Conservation (phyloP, 2,113 vertebrate genomes). For the Myotis lucifugus region DNA sequence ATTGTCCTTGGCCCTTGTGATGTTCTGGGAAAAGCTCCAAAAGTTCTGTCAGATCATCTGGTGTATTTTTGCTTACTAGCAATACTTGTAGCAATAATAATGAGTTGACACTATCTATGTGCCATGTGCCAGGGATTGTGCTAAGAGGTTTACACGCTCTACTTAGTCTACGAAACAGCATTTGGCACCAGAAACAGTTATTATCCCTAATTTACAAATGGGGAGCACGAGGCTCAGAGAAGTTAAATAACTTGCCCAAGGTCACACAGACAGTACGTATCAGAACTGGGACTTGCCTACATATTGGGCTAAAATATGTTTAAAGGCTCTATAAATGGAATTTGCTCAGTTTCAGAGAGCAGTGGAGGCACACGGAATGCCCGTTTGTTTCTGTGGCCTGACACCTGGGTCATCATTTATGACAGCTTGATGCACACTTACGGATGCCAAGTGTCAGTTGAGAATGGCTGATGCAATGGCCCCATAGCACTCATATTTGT, state of each 20-base stretch:
- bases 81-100: conserved; percentile 33
- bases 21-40: conserved; percentile 52
- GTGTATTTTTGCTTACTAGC: conserved; percentile 56
- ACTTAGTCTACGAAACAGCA: neutral
- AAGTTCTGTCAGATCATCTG: conserved; percentile 38
- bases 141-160: neutral
- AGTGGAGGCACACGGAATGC: conserved; percentile 60
- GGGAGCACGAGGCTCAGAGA: neutral
- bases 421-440: conserved; percentile 82
- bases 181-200: neutral
- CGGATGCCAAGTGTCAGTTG: conserved; percentile 85
- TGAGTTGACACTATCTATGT: neutral
- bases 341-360: conserved; percentile 70
- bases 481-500: conserved; percentile 79
- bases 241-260: conserved; percentile 19
- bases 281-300: neutral
- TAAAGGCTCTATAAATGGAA: conserved; percentile 32
- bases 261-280: neutral
- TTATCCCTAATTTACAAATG: conserved; percentile 41
- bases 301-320: conserved; percentile 16
- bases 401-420: conserved; percentile 78
- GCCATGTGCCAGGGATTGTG: neutral
- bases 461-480: conserved; percentile 79
- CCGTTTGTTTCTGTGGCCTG: conserved; percentile 76
- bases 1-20: conserved; percentile 44